Conservation (phyloP, 2,113 vertebrate genomes). For the Notothenia coriiceps region DNA sequence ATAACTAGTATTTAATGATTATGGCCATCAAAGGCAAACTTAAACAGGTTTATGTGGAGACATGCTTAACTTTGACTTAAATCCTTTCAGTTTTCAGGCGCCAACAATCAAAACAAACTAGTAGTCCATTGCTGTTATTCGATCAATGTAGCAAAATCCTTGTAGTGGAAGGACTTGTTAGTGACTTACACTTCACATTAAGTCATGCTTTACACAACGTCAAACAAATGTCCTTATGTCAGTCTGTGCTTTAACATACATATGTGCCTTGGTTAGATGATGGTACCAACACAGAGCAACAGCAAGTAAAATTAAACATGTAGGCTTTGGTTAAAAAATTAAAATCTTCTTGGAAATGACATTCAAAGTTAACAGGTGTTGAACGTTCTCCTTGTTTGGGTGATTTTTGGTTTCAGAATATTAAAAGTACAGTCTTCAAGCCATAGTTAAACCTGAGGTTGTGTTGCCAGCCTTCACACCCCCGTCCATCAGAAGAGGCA, state of each 20-base stretch:
- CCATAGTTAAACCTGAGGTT: slow-evolving; percentile 55
- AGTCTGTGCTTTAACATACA: slow-evolving; percentile 13
- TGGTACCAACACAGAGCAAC: not conserved
- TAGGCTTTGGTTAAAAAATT: not conserved
- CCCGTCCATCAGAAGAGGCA: slow-evolving; percentile 21
- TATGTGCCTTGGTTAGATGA: slow-evolving; percentile 6
- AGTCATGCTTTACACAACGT: slow-evolving; percentile 9
- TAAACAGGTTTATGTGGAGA: not conserved
- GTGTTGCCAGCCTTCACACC: not conserved
- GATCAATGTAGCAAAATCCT: not conserved
- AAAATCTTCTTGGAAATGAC: slow-evolving; percentile 15
- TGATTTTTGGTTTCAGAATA: slow-evolving; percentile 64
- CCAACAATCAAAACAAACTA: not conserved
- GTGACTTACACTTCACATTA: not conserved
- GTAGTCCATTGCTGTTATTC: not conserved
- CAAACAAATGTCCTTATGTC: slow-evolving; percentile 1
- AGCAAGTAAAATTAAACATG: slow-evolving; percentile 2
- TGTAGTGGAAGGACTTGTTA: not conserved
- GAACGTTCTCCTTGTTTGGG: not conserved
- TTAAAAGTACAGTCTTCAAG: slow-evolving; percentile 34
- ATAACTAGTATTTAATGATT: not conserved
- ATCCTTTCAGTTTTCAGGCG: not conserved
- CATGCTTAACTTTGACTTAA: not conserved
- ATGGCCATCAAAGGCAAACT: not conserved
- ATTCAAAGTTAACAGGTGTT: slow-evolving; percentile 9